Evolutionary conservation across 2,113 vertebrate genomes (phyloP).

Genomic region (Dinomys branickii): DNA sequence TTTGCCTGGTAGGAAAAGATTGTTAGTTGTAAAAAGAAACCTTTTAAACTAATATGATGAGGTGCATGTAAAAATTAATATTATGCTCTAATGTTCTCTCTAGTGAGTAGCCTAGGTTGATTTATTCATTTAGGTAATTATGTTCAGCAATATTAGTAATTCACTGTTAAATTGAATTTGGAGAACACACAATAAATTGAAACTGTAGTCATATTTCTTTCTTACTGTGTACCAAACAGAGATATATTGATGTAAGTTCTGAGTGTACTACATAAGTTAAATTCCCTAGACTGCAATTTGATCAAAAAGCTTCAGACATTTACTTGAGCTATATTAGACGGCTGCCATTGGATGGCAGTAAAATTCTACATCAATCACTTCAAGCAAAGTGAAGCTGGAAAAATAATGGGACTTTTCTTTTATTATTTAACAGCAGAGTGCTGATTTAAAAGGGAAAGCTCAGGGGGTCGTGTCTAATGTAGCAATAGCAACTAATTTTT

Average conservation of each 20-base stretch:
- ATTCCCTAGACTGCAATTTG: conserved; percentile 91
- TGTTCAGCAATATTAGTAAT: conserved; percentile 94
- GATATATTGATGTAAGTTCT: conserved; percentile 89
- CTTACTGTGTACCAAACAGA: conserved; percentile 87
- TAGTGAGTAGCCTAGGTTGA: conserved; percentile 91
- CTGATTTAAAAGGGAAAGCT: conserved; percentile 82
- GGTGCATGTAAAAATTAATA: conserved; percentile 90
- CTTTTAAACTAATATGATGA: conserved; percentile 92
- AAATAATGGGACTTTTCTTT: conserved; percentile 86
- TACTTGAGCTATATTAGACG: conserved; percentile 89
- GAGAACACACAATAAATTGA: conserved; percentile 91
- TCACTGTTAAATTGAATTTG: conserved; percentile 96
- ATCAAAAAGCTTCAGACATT: conserved; percentile 90
- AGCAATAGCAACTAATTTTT: conserved; percentile 80
- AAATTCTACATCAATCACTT: conserved; percentile 97
- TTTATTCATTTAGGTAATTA: conserved; percentile 99
- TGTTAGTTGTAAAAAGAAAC: conserved; percentile 87
- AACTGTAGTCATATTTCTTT: conserved; percentile 90
- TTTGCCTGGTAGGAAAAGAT: conserved; percentile 82
- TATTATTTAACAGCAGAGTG: conserved; percentile 86
- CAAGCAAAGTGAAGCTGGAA: conserved; percentile 83
- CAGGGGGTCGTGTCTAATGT: conserved; percentile 80
- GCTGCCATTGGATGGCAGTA: conserved; percentile 99
- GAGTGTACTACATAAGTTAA: conserved; percentile 88
- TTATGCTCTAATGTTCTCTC: conserved; percentile 90